phyloP scores from a whole-genome alignment of 2,888 invertebrate genomes.

The Dusona sp. region DNA sequence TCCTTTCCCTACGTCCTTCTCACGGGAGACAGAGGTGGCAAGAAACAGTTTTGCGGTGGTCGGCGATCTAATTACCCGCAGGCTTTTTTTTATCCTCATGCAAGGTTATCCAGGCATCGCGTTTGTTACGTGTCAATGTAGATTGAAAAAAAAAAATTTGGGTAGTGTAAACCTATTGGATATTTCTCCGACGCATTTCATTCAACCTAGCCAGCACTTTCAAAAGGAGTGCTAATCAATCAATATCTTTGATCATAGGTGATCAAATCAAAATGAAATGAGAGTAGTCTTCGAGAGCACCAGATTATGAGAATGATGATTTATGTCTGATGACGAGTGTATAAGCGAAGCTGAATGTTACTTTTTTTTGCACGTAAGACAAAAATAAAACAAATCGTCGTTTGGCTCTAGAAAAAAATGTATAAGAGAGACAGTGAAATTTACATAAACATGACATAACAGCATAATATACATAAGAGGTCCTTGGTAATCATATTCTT shows the following conservation, averaged over 20 bases:
- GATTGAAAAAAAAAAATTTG: slow-evolving; percentile 47
- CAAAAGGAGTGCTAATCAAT: background rate
- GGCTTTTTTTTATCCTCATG: slow-evolving; percentile 54
- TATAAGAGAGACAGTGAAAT: slow-evolving; percentile 12
- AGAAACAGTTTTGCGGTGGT: slow-evolving; percentile 36
- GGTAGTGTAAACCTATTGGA: slow-evolving; percentile 30
- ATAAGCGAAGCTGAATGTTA: background rate
- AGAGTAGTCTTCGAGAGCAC: background rate
- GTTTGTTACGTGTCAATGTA: slow-evolving; percentile 41
- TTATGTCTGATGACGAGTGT: background rate
- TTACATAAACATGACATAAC: slow-evolving; percentile 55
- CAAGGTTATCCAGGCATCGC: slow-evolving; percentile 66
- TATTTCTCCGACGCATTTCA: slow-evolving; percentile 5
- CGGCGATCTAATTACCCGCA: slow-evolving; percentile 64
- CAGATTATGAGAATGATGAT: background rate
- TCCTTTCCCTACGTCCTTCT: slow-evolving; percentile 44
- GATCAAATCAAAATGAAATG: background rate
- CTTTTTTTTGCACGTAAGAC: background rate
- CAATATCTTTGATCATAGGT: slow-evolving; percentile 1
- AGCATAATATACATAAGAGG: slow-evolving; percentile 8
- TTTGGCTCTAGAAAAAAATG: slow-evolving; percentile 2
- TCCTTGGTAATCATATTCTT: background rate
- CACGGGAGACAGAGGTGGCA: background rate
- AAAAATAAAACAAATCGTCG: slow-evolving; percentile 4
- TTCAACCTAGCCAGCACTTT: background rate